Conservation (phyloP, 1,140 invertebrate species). For the Caenorhabditis remanei region DNA sequence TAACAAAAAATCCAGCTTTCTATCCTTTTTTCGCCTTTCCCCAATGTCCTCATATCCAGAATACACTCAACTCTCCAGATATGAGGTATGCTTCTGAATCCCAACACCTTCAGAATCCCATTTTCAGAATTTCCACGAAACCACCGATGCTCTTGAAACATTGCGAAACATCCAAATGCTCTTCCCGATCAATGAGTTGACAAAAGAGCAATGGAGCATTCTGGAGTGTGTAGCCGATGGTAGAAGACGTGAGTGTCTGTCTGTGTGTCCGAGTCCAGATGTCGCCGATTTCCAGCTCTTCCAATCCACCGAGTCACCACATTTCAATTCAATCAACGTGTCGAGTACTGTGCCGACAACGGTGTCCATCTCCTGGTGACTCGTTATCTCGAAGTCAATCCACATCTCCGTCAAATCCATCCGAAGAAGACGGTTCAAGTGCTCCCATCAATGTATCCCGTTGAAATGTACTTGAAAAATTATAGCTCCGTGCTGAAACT, state of each 20-base stretch:
- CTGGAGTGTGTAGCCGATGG: neutral
- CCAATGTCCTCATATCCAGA: neutral
- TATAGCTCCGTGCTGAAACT: neutral
- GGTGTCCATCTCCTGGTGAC: neutral
- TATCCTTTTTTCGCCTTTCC: no score
- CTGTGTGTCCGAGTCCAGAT: neutral
- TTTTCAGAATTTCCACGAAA: neutral
- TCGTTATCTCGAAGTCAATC: slow-evolving; percentile 20
- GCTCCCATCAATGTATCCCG: slow-evolving; percentile 2
- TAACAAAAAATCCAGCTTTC: no score
- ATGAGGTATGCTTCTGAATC: neutral
- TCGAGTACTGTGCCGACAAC: slow-evolving; percentile 4
- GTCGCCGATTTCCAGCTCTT: neutral
- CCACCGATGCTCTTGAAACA: neutral
- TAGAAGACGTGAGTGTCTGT: neutral
- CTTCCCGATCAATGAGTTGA: slow-evolving; percentile 19
- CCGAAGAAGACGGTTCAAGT: slow-evolving; percentile 22
- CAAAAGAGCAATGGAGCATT: neutral
- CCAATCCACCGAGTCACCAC: slow-evolving; percentile 1
- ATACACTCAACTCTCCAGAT: neutral
- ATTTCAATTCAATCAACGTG: neutral
- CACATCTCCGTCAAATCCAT: neutral
- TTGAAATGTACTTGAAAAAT: slow-evolving; percentile 34
- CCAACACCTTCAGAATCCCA: neutral
- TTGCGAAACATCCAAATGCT: neutral